Base-by-base conservation (phyloP, 1,140 invertebrate genomes). In the Coelopa frigida region DNA sequence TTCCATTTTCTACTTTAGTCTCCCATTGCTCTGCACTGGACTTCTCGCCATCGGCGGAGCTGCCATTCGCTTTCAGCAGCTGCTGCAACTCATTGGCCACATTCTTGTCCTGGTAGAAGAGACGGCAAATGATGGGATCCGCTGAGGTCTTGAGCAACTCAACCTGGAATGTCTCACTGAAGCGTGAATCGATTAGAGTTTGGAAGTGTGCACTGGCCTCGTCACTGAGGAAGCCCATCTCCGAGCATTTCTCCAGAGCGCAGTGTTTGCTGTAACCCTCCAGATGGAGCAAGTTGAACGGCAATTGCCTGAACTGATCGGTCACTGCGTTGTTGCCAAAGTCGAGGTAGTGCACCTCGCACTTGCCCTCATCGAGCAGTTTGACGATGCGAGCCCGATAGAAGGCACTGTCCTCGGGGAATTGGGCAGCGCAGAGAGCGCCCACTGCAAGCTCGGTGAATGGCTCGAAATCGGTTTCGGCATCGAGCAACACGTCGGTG, bases 321-420 rank as follows among this genome's bases (percentile, higher is more conserved):
- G 76, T 74, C 3, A 78, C 70, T 11, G 79, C 75, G 1, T 78
- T 78, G 61, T 86, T 85, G 23, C 83, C 84, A 59, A 85, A 86
- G 69, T 87, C 84, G 57, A 85, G 78, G 53, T 82, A 85, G 4
- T 81, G 59, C 10, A 85, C 81, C 70, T 82, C 79, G 33, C 60
- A 63, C 44, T 50, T 43, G 18, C 52, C 53, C 3, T 53, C 52
- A 6, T 56, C 57, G 17, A 67, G 37, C 1, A 64, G 23, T 39
- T 59, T 54, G 31, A 61, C 37, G n/a, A 67, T 73, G 46, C 71
- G 67, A 3, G 79, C 80, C 38, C 84, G 71, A 50, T 85, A 85
- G 74, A 78, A 86, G 8, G 73, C 64, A 17, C 72, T 70, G 50
- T 83, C 81, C 17, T 81, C 78, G 0, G 74, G 69, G 58, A 78